phyloP scores from a whole-genome alignment of 2,797 vertebrate genomes.

The Peromyscus melanophrys region DNA sequence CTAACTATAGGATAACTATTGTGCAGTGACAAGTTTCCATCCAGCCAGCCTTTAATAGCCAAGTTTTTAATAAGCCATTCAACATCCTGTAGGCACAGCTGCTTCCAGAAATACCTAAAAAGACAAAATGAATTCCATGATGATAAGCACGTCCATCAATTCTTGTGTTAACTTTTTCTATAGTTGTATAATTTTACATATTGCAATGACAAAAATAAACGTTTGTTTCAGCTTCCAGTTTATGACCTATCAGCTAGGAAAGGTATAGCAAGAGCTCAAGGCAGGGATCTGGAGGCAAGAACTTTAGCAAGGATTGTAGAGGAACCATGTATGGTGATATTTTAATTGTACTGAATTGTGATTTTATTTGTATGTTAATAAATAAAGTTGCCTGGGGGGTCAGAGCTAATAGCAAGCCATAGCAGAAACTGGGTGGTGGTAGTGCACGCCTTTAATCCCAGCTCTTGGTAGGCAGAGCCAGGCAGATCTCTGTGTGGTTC shows the following conservation, averaged over 20 bases:
- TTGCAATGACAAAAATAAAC: neutral
- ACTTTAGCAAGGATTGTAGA: neutral
- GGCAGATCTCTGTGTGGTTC: too few species aligned
- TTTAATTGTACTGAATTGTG: too few species aligned
- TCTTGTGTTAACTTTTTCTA: neutral
- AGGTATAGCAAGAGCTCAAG: neutral
- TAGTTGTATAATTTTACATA: neutral
- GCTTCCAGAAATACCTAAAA: neutral
- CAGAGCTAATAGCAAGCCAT: too few species aligned
- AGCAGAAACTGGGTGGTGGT: too few species aligned
- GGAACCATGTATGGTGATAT: neutral
- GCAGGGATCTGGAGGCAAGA: neutral
- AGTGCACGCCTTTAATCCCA: too few species aligned
- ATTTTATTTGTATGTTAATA: too few species aligned
- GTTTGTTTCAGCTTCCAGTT: neutral
- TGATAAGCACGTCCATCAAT: accelerated
- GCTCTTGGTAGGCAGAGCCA: too few species aligned
- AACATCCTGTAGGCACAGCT: neutral
- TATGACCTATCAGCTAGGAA: neutral
- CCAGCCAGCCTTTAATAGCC: neutral
- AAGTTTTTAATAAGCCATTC: neutral
- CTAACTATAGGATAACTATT: neutral
- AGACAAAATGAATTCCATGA: neutral
- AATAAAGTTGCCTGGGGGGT: too few species aligned
- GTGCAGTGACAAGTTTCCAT: neutral